Evolutionary conservation across 2,113 vertebrate species (phyloP), one percentile per base, ranked within the genome.

Genomic region (Corythaeola cristata): DNA sequence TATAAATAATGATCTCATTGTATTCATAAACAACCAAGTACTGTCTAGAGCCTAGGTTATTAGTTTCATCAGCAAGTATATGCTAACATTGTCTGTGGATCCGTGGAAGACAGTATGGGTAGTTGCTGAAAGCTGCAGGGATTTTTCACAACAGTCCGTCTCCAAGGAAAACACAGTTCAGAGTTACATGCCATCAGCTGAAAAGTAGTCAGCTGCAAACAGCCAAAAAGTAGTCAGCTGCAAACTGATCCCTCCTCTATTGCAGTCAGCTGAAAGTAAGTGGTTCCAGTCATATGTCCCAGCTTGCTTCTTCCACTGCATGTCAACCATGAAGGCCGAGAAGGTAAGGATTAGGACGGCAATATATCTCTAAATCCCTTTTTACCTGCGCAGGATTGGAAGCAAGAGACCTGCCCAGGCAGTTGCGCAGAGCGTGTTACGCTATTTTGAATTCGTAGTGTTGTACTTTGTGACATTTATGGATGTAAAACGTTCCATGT

Each of bases 11-110:
- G 56, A 87, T 68, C 24, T 89, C 56, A 55, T 60, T 88, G 24
- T 83, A 45, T 90, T 92, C 91, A 66, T 87, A 72, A 92, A 76
- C 19, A 49, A 52, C 28, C 56, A 60, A 95, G 41, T 63, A 58
- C 55, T 59, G n/a, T 91, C 69, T 94, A 80, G 80, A 96, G 64
- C 62, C 93, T 85, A 77, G 64, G 28, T 95, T 93, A 63, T 93
- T 95, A 82, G 56, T 83, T 88, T 82, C 32, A 72, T 89, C 50
- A 95, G 55, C 35, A 80, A 84, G 13, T 0, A 3, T 79, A 49
- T 22, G 18, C 77, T 84, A 92, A 55, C 33, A 3, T 37, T 79
- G 78, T 80, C 53, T 82, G 59, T 75, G 53, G 49, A 56, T 92
- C 67, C 89, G 44, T 94, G 63, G 67, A 96, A 47, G 67, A 41